A percentile compares a stretch with the other conserved stretches of the same genome.
Evolutionary conservation across 2,797 vertebrate species (phyloP).

Genomic region (Neosalanx taihuensis): DNA sequence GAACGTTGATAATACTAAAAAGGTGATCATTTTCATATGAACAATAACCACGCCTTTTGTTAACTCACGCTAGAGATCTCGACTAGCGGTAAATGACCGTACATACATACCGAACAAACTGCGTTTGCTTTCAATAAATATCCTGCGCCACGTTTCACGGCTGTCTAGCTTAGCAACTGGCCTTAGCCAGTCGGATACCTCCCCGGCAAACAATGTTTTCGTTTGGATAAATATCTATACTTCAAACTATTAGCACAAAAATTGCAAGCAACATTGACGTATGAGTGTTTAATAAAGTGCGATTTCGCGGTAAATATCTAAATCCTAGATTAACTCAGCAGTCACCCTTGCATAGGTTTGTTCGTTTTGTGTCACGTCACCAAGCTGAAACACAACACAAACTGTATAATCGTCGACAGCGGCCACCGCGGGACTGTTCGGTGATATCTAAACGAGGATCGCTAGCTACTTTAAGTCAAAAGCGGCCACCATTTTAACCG

Average conservation of each 20-base stretch:
- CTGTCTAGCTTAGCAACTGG: background rate
- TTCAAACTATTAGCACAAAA: no score
- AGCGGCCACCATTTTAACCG: slow-evolving; percentile 65
- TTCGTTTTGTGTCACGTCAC: no score
- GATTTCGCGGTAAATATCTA: no score
- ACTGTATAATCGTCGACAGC: background rate
- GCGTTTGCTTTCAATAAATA: background rate
- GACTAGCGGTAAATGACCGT: background rate
- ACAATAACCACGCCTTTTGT: background rate
- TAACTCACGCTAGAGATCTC: background rate
- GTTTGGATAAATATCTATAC: no score
- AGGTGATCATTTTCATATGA: background rate
- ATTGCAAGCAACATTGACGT: no score
- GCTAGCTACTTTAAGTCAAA: slow-evolving; percentile 1
- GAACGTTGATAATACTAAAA: background rate
- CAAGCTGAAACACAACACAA: no score
- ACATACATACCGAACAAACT: no score
- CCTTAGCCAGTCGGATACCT: background rate
- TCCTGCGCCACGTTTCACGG: slow-evolving; percentile 76
- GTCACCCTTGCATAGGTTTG: no score
- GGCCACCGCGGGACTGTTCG: background rate
- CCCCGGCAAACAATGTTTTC: no score
- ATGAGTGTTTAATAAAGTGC: no score
- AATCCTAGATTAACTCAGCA: no score
- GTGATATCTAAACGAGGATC: background rate